phyloP scores from a whole-genome alignment of 2,113 vertebrate species.

The Catharus bicknelli region DNA sequence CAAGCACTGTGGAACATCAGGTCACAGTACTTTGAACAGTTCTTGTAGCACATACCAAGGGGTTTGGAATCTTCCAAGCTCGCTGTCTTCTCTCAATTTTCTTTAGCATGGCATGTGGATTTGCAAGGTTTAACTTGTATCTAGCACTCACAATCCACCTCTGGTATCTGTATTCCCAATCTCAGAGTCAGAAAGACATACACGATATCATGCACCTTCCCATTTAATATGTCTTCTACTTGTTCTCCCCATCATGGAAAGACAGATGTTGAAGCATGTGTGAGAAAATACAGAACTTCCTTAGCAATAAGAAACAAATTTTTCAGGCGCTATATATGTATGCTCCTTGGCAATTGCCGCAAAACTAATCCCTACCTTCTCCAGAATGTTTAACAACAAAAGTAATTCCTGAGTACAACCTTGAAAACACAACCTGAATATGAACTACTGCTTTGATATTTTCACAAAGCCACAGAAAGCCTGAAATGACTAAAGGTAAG shows the following conservation, averaged over 20 bases:
- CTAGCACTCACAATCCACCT: not conserved
- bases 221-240: not conserved
- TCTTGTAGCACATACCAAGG: not conserved
- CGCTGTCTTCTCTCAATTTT: not conserved
- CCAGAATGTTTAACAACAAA: not conserved
- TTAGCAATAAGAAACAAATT: not conserved
- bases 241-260: fast-evolving
- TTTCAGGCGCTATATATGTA: not conserved
- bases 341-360: not conserved
- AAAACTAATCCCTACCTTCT: not conserved
- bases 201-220: not conserved
- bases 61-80: not conserved
- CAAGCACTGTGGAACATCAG: not conserved
- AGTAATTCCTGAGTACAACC: not conserved
- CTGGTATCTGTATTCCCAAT: not conserved
- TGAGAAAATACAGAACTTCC: not conserved
- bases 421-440: not conserved
- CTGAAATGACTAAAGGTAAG: not conserved
- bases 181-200: not conserved
- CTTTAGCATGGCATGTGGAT: not conserved
- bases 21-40: not conserved
- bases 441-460: not conserved
- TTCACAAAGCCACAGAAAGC: not conserved
- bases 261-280: fast-evolving
- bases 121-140: not conserved